Percentiles rank a stretch among this genome's conserved stretches.
Conservation (phyloP, 2,113 vertebrate genomes). For the Irena cyanogastra region DNA sequence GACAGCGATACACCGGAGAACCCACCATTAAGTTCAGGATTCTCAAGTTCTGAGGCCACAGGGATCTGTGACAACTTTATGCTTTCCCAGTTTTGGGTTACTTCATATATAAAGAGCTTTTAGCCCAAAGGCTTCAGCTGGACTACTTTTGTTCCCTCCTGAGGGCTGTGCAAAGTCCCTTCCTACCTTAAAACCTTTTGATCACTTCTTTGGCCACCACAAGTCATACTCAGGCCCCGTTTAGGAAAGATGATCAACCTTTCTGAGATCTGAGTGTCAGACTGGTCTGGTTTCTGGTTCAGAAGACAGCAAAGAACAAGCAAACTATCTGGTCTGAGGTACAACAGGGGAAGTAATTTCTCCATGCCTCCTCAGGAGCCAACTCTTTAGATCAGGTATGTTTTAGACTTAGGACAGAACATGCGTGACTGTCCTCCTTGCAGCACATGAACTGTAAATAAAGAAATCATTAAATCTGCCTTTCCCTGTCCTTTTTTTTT, state of each 20-base stretch:
- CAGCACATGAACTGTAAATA: neutral
- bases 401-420: neutral
- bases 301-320: neutral
- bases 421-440: neutral
- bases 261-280: neutral
- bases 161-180: neutral
- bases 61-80: neutral
- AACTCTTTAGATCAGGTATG: neutral
- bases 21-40: rapidly evolving
- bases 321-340: neutral
- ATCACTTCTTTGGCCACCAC: neutral
- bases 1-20: rapidly evolving
- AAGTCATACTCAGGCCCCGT: neutral
- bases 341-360: neutral
- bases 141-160: neutral
- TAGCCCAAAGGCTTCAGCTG: neutral
- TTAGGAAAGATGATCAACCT: neutral
- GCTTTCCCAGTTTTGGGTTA: neutral
- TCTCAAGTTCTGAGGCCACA: neutral
- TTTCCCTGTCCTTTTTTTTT: neutral
- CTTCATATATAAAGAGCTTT: neutral
- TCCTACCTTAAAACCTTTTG: neutral
- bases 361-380: neutral
- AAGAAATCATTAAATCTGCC: neutral
- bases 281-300: neutral